phyloP scores from a whole-genome alignment of 1,140 invertebrate genomes.

The Zaprionus camerounensis region DNA sequence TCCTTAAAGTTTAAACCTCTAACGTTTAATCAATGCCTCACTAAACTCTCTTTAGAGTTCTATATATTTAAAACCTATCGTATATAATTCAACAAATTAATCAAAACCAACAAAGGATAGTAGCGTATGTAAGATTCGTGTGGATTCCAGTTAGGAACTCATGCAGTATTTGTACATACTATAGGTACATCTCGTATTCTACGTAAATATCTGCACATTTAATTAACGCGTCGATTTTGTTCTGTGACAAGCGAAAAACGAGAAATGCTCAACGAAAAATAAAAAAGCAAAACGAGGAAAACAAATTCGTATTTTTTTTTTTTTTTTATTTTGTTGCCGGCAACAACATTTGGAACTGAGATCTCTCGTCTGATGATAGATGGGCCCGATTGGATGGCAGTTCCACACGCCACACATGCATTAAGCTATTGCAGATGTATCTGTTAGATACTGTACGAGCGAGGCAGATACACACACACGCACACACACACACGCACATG shows the following conservation, averaged over 20 bases:
- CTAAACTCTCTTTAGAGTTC: no score
- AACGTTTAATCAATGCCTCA: no score
- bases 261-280: neutral
- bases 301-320: neutral
- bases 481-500: slow-evolving; percentile 1
- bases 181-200: slow-evolving; percentile 21
- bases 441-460: slow-evolving; percentile 55
- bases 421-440: slow-evolving; percentile 65
- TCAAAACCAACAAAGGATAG: no score
- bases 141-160: neutral
- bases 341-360: slow-evolving; percentile 44
- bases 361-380: slow-evolving; percentile 42
- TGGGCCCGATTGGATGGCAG: slow-evolving; percentile 40
- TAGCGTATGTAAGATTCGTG: neutral
- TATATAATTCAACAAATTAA: no score
- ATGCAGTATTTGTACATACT: neutral
- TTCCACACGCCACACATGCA: slow-evolving; percentile 63
- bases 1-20: no score
- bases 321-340: slow-evolving; percentile 14
- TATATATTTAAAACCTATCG: no score
- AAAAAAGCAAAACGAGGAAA: slow-evolving; percentile 15
- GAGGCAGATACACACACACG: slow-evolving; percentile 21
- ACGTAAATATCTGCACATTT: slow-evolving; percentile 53
- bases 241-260: slow-evolving; percentile 52
- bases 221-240: slow-evolving; percentile 51